Evolutionary conservation across 2,888 invertebrate genomes (phyloP), one percentile per base, ranked within the genome.

Genomic region (Philaethria dido): DNA sequence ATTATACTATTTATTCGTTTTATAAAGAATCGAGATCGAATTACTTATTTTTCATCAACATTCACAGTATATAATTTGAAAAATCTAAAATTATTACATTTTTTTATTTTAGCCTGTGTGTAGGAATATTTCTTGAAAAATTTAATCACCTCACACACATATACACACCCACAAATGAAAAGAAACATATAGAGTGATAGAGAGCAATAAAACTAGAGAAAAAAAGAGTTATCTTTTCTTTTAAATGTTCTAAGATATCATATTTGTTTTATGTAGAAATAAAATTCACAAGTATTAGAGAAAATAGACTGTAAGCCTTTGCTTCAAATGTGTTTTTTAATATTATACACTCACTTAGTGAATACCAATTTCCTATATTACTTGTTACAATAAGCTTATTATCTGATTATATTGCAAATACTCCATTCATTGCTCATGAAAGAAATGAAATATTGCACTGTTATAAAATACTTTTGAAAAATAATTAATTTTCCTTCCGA

Each of bases 371-470:
- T 60, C 25, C 8, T 20, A 45, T 29, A 60, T 60, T 9, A 45
- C 16, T 45, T 18, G 8, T 60, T 25, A 60, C 60, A 60, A 45
- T 45, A 47, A 20, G 25, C 60, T 33, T 44, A 6, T 60, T 47
- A 60, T 47, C 33, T 14, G 9, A 60, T 47, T 47, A 18, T 33
- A 45, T 45, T 33, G 47, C 47, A 29, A 47, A 47, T n/a, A 60
- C 11, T 25, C 45, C 18, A 18, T 45, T 60, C 18, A 18, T 45
- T 18, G 45, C 14, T 45, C 29, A 3, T 18, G 14, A 18, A 33
- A 33, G 18, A 60, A 60, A 60, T 20, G 60, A 60, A 45, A 57
- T 57, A 42, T 39, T 42, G 42, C 14, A 60, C 13, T 45, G 59
- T 11, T 54, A 36, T 54, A 29, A 54, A 22, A 22, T 48, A 29